Evolutionary conservation across 2,888 invertebrate species (phyloP).

Genomic region (Taenaris catops): DNA sequence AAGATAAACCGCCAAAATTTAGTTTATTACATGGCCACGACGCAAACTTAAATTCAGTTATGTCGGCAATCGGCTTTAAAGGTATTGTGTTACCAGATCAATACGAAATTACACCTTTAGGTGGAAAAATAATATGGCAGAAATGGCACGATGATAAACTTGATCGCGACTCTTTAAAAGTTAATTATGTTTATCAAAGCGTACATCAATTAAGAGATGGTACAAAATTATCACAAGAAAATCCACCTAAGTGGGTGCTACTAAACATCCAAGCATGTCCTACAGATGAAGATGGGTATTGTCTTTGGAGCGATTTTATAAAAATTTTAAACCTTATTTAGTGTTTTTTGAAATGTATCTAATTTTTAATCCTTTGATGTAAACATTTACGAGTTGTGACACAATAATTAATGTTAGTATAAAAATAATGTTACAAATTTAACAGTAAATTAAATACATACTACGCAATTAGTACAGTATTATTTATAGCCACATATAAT

Average conservation of each 20-base stretch:
- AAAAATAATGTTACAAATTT: too few relatives aligned
- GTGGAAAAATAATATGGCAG: constrained; percentile 58
- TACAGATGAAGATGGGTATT: constrained; percentile 38
- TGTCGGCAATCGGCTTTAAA: constrained; percentile 41
- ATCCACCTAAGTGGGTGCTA: constrained; percentile 39
- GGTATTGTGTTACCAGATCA: constrained; percentile 39
- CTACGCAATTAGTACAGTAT: too few relatives aligned
- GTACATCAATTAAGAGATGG: constrained; percentile 41
- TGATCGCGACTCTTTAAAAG: constrained; percentile 40
- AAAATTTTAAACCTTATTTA: constrained; percentile 28
- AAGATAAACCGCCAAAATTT: constrained; percentile 32
- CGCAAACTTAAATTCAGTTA: constrained; percentile 45
- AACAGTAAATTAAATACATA: too few relatives aligned
- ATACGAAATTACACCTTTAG: constrained; percentile 51
- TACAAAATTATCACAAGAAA: constrained; percentile 28
- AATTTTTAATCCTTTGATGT: too few relatives aligned
- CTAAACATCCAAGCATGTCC: constrained; percentile 39
- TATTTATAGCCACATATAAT: too few relatives aligned
- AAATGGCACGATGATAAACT: constrained; percentile 42
- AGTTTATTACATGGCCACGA: constrained; percentile 55
- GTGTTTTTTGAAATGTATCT: too few relatives aligned
- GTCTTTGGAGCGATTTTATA: constrained; percentile 42
- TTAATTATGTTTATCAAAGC: constrained; percentile 49
- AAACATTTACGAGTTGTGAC: too few relatives aligned
- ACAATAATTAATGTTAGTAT: too few relatives aligned